These are phyloP conservation scores for Hippocampus zosterae DNA, from an alignment of 2,113 vertebrate genomes.

Conservation along the genomic window DNA sequence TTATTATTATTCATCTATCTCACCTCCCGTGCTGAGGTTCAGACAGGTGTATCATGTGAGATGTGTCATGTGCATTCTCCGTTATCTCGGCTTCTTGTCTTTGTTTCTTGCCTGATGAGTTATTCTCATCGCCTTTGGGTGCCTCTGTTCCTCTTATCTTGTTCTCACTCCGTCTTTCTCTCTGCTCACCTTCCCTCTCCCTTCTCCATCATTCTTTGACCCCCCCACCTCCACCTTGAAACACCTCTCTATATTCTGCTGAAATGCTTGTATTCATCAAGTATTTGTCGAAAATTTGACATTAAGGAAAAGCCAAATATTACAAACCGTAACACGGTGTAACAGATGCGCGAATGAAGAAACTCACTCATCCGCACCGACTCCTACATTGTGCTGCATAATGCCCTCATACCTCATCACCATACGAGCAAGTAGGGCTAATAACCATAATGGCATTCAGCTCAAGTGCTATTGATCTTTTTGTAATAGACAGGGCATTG, in stretches of 20 bases:
- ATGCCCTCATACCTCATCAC: conserved; percentile 54
- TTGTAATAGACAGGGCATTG: conserved; percentile 41
- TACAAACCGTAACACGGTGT: conserved; percentile 24
- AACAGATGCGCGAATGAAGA: conserved; percentile 26
- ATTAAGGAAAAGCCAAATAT: conserved; percentile 8
- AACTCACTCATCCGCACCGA: conserved; percentile 17
- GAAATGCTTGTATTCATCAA: conserved; percentile 27
- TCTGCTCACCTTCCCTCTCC: conserved; percentile 17
- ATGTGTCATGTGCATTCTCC: not conserved
- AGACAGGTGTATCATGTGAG: not conserved
- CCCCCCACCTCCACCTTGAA: conserved; percentile 45
- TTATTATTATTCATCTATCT: too few species aligned
- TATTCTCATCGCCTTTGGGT: conserved; percentile 20
- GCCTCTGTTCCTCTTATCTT: conserved; percentile 18
- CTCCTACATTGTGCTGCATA: conserved; percentile 36
- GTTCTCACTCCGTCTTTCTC: conserved; percentile 10
- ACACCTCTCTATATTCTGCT: not conserved
- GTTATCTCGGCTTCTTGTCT: conserved; percentile 1
- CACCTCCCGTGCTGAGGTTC: not conserved
- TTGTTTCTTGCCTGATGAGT: conserved; percentile 11
- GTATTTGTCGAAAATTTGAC: conserved; percentile 19
- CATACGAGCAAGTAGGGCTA: conserved; percentile 48
- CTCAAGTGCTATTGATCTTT: conserved; percentile 64
- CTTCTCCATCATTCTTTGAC: conserved; percentile 14
- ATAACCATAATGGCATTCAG: conserved; percentile 63